Evolutionary conservation across 1,140 invertebrate species (phyloP).

Genomic region (Lepidurus couesii): DNA sequence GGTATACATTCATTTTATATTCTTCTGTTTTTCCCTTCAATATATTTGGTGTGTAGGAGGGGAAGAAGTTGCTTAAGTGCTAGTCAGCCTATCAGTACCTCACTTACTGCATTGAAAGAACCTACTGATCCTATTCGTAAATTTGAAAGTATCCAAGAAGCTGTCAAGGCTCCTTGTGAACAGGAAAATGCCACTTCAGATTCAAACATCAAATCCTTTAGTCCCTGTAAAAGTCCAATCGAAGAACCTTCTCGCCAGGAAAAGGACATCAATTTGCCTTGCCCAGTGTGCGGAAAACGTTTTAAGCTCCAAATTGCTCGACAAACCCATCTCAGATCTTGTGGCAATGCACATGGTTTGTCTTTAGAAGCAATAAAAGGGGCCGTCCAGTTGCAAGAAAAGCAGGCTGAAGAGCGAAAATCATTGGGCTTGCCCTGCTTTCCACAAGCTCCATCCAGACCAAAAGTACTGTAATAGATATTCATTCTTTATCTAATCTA

Average conservation of each 20-base stretch:
- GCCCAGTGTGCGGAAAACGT: neutral
- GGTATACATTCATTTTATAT: neutral
- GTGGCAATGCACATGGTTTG: neutral
- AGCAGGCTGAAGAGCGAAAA: constrained; percentile 13
- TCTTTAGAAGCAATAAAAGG: neutral
- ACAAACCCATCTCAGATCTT: neutral
- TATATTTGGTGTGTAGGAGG: neutral
- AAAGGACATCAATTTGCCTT: neutral
- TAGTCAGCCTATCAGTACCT: neutral
- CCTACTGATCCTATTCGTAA: too few relatives aligned
- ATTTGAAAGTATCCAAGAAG: too few relatives aligned
- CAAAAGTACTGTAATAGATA: neutral
- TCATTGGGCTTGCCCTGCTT: neutral
- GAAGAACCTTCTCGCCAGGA: neutral
- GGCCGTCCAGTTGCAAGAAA: neutral
- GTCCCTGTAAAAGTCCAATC: neutral
- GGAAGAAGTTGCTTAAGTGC: neutral
- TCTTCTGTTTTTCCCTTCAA: neutral
- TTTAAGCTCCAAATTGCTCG: neutral
- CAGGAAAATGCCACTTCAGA: neutral
- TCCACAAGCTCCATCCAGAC: neutral
- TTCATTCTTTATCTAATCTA: too few relatives aligned
- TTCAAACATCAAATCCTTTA: neutral
- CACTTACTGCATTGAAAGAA: too few relatives aligned
- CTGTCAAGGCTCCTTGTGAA: too few relatives aligned